These are phyloP conservation scores for Epistrophe grossulariae DNA, from an alignment of 2,888 invertebrate species.

Conservation along the genomic window DNA sequence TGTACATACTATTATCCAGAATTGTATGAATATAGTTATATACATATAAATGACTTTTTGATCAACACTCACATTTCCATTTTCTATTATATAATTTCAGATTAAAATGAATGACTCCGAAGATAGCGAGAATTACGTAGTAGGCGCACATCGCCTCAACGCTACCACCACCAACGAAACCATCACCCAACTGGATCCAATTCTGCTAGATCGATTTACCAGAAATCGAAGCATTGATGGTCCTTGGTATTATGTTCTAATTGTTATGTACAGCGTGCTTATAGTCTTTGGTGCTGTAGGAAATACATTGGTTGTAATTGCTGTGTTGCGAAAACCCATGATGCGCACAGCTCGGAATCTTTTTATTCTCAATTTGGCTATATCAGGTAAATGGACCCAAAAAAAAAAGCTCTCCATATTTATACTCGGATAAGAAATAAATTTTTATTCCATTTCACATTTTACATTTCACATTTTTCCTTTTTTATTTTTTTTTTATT, in stretches of 20 bases:
- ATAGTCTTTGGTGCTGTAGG: constrained; percentile 93
- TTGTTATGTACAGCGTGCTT: constrained; percentile 89
- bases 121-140: constrained; percentile 54
- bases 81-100: constrained; percentile 42
- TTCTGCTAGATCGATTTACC: constrained; percentile 85
- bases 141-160: constrained; percentile 46
- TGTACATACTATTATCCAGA: too few species aligned
- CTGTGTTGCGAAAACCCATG: constrained; percentile 91
- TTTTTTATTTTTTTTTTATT: background rate
- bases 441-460: background rate
- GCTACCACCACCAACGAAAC: constrained; percentile 42
- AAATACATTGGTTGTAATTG: constrained; percentile 92
- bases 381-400: constrained; percentile 85
- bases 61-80: background rate
- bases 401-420: background rate
- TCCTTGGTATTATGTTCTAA: constrained; percentile 87
- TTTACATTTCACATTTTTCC: background rate
- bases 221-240: constrained; percentile 90
- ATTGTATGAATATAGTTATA: background rate
- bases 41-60: too few species aligned
- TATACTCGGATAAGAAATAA: too few species aligned
- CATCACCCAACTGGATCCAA: constrained; percentile 77
- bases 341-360: constrained; percentile 97
- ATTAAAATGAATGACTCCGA: constrained; percentile 68
- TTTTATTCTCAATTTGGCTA: constrained; percentile 95